Base-by-base conservation (phyloP, 2,797 vertebrate species). In the Ctenopoma kingsleyae region DNA sequence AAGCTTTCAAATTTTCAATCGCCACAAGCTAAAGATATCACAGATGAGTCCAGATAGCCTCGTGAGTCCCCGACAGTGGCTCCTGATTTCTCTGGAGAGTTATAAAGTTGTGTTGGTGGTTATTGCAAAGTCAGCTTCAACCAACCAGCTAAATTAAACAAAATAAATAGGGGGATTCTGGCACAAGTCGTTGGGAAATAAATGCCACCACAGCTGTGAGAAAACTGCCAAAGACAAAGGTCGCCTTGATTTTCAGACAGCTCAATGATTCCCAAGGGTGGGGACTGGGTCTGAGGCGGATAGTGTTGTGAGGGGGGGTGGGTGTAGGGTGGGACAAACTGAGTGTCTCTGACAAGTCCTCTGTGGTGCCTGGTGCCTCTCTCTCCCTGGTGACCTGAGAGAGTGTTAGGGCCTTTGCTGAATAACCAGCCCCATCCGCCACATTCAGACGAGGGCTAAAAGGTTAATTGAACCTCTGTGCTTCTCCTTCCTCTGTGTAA, bases 381-480 rank as follows among this genome's bases (percentile, higher is more conserved):
- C 64, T 72, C 75, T 89, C 91, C 78, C 89, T 17, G 43, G 80
- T 74, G 90, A 91, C 89, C 90, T 73, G 80, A 67, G 66, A 69
- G 66, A 87, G 85, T 73, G 84, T 88, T 51, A 19, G 58, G 81
- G 76, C 78, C 86, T 73, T 60, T 40, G 23, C 76, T 74, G 89
- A 86, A 89, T 86, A 91, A 86, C 87, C 83, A 87, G 86, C 76
- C 81, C 84, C 85, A 86, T 84, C 83, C 83, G 46, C 81, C 74
- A 73, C 86, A 78, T 89, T 86, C 84, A 88, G 85, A 89, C 62
- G 74, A 86, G 85, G 93, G 92, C 89, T 90, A 87, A 90, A 87
- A 93, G 93, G 93, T 94, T 95, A 94, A 94, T 94, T 94, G 92
- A 92, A 91, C 85, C 88, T 92, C 89, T 77, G 91, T 74, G 92